Evolutionary conservation across 35 echinoderm and acorn worm genomes (phyloP), one percentile per base, ranked within the genome.

Genomic region (Anneissia japonica): DNA sequence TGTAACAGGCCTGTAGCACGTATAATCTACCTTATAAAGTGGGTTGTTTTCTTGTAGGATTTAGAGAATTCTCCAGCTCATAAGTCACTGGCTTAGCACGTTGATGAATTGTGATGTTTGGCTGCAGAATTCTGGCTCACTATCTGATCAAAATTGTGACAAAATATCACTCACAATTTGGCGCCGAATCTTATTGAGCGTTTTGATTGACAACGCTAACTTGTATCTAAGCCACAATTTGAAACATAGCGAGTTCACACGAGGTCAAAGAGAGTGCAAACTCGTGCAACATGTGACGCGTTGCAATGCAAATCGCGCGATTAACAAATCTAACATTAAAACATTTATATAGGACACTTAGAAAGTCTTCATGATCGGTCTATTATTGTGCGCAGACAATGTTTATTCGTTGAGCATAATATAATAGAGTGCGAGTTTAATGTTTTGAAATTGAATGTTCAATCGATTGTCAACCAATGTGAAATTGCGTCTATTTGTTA

Each of bases 101-200:
- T 64, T 64, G 51, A 64, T 64, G 51, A 64, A 64, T 64, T 64
- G 51, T 64, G 51, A 64, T 64, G 51, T 64, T 64, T 64, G 51
- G 26, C 51, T 64, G 51, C 26, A 64, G 51, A 64, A 64, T 64
- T 64, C 51, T 64, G 51, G 51, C 51, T 64, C 51, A 64, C 7
- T 64, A 64, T 64, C 51, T 64, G 51, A 64, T 64, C 51, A 64
- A 64, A 64, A 26, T 64, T 16, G 51, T 64, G 51, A 64, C 51
- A 64, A 64, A 64, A 64, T 64, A 64, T 64, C 51, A 64, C 51
- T 64, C 51, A 64, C 51, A 64, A 64, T 64, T 64, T 64, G 51
- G 51, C 51, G 51, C 51, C 51, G 51, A 64, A 64, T 64, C 51
- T 64, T 64, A 64, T 64, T 64, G 51, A 9, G 51, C 11, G 19